Evolutionary conservation across 2,113 vertebrate genomes (phyloP), one percentile per base, ranked within the genome.

Genomic region (Sclerurus mexicanus): DNA sequence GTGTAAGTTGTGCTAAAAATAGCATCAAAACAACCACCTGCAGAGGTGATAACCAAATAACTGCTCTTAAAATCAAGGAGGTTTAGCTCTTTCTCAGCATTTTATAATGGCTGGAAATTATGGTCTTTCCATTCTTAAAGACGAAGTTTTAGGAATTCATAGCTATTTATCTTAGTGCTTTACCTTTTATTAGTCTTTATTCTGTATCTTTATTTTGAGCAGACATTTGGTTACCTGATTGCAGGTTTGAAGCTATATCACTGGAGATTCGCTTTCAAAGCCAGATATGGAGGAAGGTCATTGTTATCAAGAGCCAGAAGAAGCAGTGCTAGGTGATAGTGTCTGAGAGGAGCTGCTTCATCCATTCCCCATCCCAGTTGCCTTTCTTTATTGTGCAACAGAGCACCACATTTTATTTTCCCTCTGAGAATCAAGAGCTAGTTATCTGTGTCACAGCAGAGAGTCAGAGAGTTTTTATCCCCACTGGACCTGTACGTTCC

Each of bases 401-500:
- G 30, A 89, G 30, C 49, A 87, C 1, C 17, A 22, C 4, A 13
- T 73, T 72, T 73, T 59, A 33, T 72, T 59, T 86, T 39, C 14
- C 15, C 9, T n/a, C 28, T 55, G 35, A 63, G 25, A 89, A 59
- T 31, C 12, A 67, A 62, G 31, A 87, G 16, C 31, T 58, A 40
- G 28, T 63, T 72, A n/a, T n/a, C 52, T 44, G 25, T 69, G 33
- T 49, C 68, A 68, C 31, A 74, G 35, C 46, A 71, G 20, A 84
- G 11, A 76, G 27, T 9, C 23, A 28, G 46, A 39, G 58, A 84
- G 9, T 9, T 82, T 73, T 88, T 39, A 22, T 37, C 22, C 46
- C 40, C 16, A 20, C 17, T 2, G 0, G 37, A 31, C 6, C 21
- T 35, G 2, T 52, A n/a, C 0, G 0, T 3, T 89, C 4, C 73